Evolutionary conservation across 2,797 vertebrate genomes (phyloP).

Genomic region (Meda fulgida): DNA sequence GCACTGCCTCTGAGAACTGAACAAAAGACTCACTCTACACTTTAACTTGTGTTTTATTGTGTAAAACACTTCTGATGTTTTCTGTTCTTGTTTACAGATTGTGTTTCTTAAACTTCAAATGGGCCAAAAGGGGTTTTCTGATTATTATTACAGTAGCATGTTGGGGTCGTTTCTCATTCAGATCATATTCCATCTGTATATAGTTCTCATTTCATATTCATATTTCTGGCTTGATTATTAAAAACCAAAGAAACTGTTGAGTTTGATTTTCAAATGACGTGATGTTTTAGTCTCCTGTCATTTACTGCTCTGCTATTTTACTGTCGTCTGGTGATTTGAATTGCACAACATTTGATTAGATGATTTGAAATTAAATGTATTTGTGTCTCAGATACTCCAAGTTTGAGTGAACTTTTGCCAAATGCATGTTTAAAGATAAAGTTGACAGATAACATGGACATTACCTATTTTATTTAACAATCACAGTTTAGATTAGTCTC

Average conservation of each 20-base stretch:
- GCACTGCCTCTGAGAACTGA: conserved; percentile 90
- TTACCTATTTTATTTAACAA: not conserved
- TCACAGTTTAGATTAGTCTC: not conserved
- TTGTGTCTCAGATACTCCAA: not conserved
- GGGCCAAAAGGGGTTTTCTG: not conserved
- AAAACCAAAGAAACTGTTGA: not conserved
- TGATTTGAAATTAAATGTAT: not conserved
- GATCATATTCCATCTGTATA: conserved; percentile 19
- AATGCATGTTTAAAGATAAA: not conserved
- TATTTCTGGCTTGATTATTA: not conserved
- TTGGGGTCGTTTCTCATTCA: not conserved
- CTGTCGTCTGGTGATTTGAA: not conserved
- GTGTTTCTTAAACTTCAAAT: not conserved
- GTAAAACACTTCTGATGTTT: not conserved
- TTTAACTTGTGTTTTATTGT: not conserved
- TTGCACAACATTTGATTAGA: not conserved
- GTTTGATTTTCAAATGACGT: not conserved
- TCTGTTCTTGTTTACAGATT: conserved; percentile 9
- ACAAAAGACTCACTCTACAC: not conserved
- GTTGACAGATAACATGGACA: not conserved
- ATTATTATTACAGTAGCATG: conserved; percentile 24
- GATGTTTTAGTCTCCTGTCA: not conserved
- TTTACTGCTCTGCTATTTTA: not conserved
- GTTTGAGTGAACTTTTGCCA: not conserved
- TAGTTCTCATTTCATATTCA: conserved; percentile 10